Percentiles rank a stretch among this genome's conserved stretches.
These are phyloP conservation scores for Gnathonemus echidnorhynchus DNA, from an alignment of 2,113 vertebrate species.

Conservation along the genomic window DNA sequence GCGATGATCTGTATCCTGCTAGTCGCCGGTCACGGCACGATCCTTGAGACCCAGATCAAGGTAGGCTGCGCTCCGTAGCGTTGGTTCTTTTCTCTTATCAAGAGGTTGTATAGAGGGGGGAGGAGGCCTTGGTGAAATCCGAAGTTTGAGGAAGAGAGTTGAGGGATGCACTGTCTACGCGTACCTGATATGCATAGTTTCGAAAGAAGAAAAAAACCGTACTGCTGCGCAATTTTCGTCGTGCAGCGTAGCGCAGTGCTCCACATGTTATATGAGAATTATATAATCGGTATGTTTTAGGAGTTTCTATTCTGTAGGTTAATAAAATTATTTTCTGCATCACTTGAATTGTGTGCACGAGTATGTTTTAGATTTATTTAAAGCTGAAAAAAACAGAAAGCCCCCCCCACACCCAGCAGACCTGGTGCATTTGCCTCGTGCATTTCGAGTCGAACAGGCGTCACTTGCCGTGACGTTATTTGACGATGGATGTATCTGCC, in stretches of 20 bases:
- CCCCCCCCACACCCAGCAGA: neutral
- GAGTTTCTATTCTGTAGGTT: neutral
- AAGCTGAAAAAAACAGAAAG: neutral
- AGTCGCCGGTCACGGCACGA: slow-evolving; percentile 67
- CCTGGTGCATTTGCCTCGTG: neutral
- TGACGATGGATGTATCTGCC: neutral
- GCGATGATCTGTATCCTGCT: slow-evolving; percentile 67
- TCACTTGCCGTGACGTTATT: neutral
- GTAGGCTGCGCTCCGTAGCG: slow-evolving; percentile 33
- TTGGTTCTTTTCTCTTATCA: neutral
- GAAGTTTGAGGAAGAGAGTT: neutral
- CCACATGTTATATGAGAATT: neutral
- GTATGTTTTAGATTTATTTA: neutral
- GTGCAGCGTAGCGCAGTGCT: neutral
- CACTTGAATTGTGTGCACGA: neutral
- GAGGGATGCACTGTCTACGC: neutral
- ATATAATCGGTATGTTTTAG: neutral
- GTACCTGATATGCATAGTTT: neutral
- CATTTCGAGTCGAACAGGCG: neutral
- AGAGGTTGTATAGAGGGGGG: neutral
- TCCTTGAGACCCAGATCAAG: slow-evolving; percentile 67
- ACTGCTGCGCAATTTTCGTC: neutral
- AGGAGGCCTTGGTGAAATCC: neutral
- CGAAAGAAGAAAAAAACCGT: neutral
- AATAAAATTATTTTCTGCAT: neutral